Evolutionary conservation across 1,140 invertebrate species (phyloP), one percentile per base, ranked within the genome.

Genomic region (Rhynchophorus ferrugineus): DNA sequence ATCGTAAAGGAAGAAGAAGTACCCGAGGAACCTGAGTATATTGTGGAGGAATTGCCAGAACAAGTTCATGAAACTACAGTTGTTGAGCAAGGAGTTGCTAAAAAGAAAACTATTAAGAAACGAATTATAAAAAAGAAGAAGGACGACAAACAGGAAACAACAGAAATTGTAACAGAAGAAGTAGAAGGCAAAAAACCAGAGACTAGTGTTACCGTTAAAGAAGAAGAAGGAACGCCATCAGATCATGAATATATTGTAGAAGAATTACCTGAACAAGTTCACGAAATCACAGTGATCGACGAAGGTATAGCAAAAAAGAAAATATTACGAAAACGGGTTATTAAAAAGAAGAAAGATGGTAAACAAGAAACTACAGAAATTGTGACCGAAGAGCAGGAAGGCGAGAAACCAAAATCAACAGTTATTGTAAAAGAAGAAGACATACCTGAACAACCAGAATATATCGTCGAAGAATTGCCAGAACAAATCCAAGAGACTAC

Each of bases 71-170:
- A 56, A 37, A 54, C 17, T 9, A 44, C 54, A 49, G 52, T 62
- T 0, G 47, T 53, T 35, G 61, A 64, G 38, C 49, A 59, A 22
- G 61, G 55, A 16, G 44, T 49, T 22, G 34, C 60, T 14, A 69
- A 70, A 47, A 71, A 70, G 49, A 62, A 63, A 51, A 59, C 69
- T 41, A 70, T 58, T 16, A 74, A 66, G 22, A 61, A 71, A 48
- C 39, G 62, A 11, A 44, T 63, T 6, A 70, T 64, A 49, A 64
- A 62, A 60, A 70, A 66, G 38, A 54, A 64, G 19, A 42, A 51
- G 20, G 61, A 54, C 2, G 51, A 49, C 17, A 61, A 66, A 39
- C 29, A 58, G 19, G 60, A 66, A 33, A 44, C 29, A 1, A 66
- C 70, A 13, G 52, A 69, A 61, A 71, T 72, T 16, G 36, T 52